A percentile compares a stretch with the other conserved stretches of the same genome.
phyloP scores from a whole-genome alignment of 2,888 invertebrate species.

The Hedya salicella region DNA sequence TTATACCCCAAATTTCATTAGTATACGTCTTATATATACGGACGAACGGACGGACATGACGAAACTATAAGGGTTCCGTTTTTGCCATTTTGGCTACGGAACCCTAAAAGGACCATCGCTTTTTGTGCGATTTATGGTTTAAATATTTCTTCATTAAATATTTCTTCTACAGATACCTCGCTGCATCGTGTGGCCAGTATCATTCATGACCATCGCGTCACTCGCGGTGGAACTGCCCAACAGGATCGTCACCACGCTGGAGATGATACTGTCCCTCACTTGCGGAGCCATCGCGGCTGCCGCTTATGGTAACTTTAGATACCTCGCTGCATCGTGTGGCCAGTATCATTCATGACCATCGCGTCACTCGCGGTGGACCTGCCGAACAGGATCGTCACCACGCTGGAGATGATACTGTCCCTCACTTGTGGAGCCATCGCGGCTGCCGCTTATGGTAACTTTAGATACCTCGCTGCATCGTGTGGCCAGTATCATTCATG shows the following conservation, averaged over 20 bases:
- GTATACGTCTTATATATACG: too few relatives aligned
- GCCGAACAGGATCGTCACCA: slow-evolving; percentile 67
- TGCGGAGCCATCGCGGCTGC: slow-evolving; percentile 62
- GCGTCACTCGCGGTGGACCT: slow-evolving; percentile 66
- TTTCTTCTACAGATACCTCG: slow-evolving; percentile 64
- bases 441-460: slow-evolving; percentile 71
- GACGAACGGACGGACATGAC: too few relatives aligned
- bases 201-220: slow-evolving; percentile 63
- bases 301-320: slow-evolving; percentile 77
- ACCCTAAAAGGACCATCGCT: too few relatives aligned
- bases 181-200: slow-evolving; percentile 70
- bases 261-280: slow-evolving; percentile 60
- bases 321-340: slow-evolving; percentile 74
- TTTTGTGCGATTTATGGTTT: too few relatives aligned
- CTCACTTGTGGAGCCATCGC: slow-evolving; percentile 61
- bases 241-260: slow-evolving; percentile 61
- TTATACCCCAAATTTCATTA: too few relatives aligned
- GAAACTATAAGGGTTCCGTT: too few relatives aligned
- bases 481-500: slow-evolving; percentile 69
- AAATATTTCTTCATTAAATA: too few relatives aligned
- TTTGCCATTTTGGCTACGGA: too few relatives aligned
- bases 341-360: slow-evolving; percentile 61
- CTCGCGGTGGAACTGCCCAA: slow-evolving; percentile 68
- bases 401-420: slow-evolving; percentile 58
- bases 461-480: slow-evolving; percentile 74